A percentile compares a stretch with the other conserved stretches of the same genome.
phyloP scores from a whole-genome alignment of 2,888 invertebrate species.

The Agrochola lota region DNA sequence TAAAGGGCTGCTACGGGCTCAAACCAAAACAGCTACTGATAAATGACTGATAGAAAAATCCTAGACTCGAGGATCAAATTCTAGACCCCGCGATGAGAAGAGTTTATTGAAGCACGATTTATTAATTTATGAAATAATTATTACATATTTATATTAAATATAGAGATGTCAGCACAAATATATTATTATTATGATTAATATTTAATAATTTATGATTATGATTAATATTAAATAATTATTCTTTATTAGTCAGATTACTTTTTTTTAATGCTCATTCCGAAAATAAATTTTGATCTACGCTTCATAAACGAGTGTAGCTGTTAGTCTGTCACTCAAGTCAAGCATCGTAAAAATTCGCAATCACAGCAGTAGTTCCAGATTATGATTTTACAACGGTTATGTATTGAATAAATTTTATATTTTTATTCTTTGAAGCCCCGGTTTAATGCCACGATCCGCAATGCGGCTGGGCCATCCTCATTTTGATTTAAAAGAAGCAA shows the following conservation, averaged over 20 bases:
- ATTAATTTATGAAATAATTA: background rate
- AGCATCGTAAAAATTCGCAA: constrained; percentile 4
- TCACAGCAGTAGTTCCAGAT: constrained; percentile 3
- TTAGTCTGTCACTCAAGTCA: background rate
- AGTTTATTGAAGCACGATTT: background rate
- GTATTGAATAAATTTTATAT: constrained; percentile 20
- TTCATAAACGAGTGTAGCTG: too few species aligned
- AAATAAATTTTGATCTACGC: background rate
- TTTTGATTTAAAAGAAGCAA: constrained; percentile 10
- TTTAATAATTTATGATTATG: too few species aligned
- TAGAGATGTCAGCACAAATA: too few species aligned
- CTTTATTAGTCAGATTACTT: background rate
- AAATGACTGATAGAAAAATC: background rate
- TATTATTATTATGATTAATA: too few species aligned
- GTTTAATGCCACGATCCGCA: constrained; percentile 35
- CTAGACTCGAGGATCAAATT: background rate
- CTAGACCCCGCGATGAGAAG: too few species aligned
- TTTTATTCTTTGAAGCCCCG: constrained; percentile 1
- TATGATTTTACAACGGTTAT: constrained; percentile 13
- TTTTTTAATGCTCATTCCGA: too few species aligned
- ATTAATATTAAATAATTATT: background rate
- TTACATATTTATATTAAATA: too few species aligned
- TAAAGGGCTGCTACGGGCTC: background rate
- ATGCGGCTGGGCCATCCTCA: constrained; percentile 22
- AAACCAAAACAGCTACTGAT: background rate